Evolutionary conservation across 2,888 invertebrate species (phyloP), one percentile per base, ranked within the genome.

Genomic region (Drosophila ochracea): DNA sequence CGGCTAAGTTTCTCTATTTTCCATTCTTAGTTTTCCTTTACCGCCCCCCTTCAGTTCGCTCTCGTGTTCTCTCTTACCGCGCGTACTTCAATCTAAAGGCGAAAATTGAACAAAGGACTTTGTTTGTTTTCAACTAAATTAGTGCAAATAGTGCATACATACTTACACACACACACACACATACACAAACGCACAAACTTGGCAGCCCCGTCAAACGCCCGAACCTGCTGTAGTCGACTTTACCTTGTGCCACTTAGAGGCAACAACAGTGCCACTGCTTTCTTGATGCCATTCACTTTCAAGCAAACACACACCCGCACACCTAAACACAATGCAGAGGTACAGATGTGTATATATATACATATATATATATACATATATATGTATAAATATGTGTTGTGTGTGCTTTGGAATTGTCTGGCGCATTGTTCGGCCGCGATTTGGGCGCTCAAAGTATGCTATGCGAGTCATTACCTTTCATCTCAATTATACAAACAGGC

Each of bases 121-220:
- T 83, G 85, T 91, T 89, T 91, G 89, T 91, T 84, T 89, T 83
- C 84, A 90, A 90, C 89, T 84, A 91, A 89, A 91, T 89, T 89
- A 91, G 89, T 89, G 91, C 91, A 91, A 89, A 90, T 88, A 88
- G 88, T 90, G 83, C 68, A 68, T 75, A 77, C 71, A 73, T 68
- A 69, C 58, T 76, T 60, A 74, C 59, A 62, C 55, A 63, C 37
- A 57, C 25, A 50, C 30, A 57, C 71, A 74, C 72, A 67, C 4
- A 30, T 57, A 59, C 59, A 61, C 55, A 54, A 60, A 61, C 69
- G 73, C 68, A 67, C 63, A 64, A 55, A 61, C 54, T 67, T 69
- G 61, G 50, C 57, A 57, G 49, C 62, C 50, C 73, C 73, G 73
- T 55, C 67, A 82, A 68, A 64, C 59, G 62, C 65, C 58, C 54